Evolutionary conservation across 2,797 vertebrate genomes (phyloP), one percentile per base, ranked within the genome.

Genomic region (Gymnothorax javanicus): DNA sequence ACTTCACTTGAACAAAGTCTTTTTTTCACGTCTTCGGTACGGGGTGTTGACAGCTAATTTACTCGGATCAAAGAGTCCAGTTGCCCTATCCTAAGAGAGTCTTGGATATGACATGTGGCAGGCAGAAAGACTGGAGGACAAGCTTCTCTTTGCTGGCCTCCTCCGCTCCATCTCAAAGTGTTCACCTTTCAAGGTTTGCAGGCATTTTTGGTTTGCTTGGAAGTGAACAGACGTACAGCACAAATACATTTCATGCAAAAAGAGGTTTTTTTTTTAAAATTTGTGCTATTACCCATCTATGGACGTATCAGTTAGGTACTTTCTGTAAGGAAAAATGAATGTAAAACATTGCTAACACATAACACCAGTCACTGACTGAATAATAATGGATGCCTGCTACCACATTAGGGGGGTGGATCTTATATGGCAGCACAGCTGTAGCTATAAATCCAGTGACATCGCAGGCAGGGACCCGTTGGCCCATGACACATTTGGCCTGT

Each of bases 11-110:
- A 52, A 52, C 33, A 5, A 43, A 4, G 5, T 52, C 43, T 77
- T 93, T 91, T 91, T 87, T 94, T 73, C 92, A 90, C 91, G 90
- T 95, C 94, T 93, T 92, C 67, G 59, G 58, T 67, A 92, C 73
- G 58, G 58, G 62, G 17, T 93, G 93, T 95, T 95, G 95, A 95
- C 95, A 95, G 94, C 95, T 94, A 94, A 95, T 95, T 95, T 95
- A 93, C 92, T 91, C 86, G 92, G 95, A 95, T 95, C 94, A 94
- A 95, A 91, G 92, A 94, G 93, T 93, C 92, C 92, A 91, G 91
- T 92, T 92, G 93, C 90, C 93, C 94, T 94, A 94, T 94, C 94
- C 91, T 89, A 91, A 93, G 92, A 89, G 86, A 89, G 91, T 91
- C 91, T 93, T 92, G 23, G 93, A 90, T 93, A 94, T 94, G 95